phyloP scores from a whole-genome alignment of 2,797 vertebrate species.

The Ibycter americanus region DNA sequence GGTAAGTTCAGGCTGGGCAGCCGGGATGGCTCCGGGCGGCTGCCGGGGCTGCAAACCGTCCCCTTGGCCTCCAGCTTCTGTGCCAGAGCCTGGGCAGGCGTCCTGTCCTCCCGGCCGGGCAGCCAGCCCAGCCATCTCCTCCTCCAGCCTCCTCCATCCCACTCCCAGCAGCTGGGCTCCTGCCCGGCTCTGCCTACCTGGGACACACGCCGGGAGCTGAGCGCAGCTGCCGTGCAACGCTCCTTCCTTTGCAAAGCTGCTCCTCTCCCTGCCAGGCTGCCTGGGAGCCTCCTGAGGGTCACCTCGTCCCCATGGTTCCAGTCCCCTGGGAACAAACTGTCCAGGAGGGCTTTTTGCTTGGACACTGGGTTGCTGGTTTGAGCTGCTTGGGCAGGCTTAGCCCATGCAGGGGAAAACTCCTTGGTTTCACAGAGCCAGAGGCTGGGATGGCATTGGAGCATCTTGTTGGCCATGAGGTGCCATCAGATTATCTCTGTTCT shows the following conservation, averaged over 20 bases:
- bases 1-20: background rate
- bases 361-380: accelerated
- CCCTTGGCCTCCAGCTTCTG: background rate
- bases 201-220: background rate
- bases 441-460: background rate
- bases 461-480: background rate
- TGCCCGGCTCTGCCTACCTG: background rate
- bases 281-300: accelerated
- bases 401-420: background rate
- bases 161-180: accelerated
- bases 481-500: background rate
- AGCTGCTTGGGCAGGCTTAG: background rate
- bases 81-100: background rate
- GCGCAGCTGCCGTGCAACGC: accelerated
- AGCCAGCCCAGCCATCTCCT: background rate
- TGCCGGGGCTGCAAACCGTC: background rate
- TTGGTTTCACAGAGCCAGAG: background rate
- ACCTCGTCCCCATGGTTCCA: accelerated
- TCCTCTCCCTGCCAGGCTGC: background rate
- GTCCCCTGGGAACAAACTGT: background rate
- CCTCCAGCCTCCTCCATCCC: background rate
- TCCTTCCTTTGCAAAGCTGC: background rate
- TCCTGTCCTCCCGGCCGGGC: background rate
- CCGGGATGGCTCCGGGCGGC: background rate
- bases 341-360: background rate